These are phyloP conservation scores for Neotragus moschatus DNA, from an alignment of 2,113 vertebrate species.

Conservation along the genomic window DNA sequence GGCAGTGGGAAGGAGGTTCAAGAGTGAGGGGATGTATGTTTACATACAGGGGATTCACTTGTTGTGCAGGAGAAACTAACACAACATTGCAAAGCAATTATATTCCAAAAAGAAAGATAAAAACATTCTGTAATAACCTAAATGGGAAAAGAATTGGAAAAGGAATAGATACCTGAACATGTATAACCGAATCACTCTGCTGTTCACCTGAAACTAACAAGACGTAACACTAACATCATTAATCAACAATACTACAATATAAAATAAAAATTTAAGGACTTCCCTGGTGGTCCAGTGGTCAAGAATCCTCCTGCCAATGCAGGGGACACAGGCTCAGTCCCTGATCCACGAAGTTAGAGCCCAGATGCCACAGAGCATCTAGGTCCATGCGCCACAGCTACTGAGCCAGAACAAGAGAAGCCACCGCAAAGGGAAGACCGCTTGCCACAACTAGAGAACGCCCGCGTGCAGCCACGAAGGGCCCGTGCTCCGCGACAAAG, in stretches of 20 bases:
- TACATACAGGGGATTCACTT: neutral
- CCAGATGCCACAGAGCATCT: neutral
- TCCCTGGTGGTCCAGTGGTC: neutral
- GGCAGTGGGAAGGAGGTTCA: neutral
- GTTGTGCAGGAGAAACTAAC: neutral
- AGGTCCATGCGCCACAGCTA: neutral
- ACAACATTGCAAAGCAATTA: neutral
- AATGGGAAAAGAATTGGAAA: neutral
- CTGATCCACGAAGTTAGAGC: neutral
- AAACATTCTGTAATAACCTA: neutral
- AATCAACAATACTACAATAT: neutral
- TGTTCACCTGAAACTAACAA: neutral
- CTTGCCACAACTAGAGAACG: neutral
- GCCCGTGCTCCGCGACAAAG: rapidly evolving
- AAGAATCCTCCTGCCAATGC: neutral
- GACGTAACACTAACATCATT: neutral
- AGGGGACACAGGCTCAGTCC: neutral
- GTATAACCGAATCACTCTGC: neutral
- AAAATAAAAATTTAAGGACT: neutral
- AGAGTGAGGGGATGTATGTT: neutral
- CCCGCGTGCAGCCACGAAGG: neutral
- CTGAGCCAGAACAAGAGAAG: neutral
- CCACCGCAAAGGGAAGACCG: neutral
- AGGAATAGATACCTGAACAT: neutral
- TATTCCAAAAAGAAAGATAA: neutral